Conservation (phyloP, 2,113 vertebrate genomes). For the Epinephelus cyanopodus region DNA sequence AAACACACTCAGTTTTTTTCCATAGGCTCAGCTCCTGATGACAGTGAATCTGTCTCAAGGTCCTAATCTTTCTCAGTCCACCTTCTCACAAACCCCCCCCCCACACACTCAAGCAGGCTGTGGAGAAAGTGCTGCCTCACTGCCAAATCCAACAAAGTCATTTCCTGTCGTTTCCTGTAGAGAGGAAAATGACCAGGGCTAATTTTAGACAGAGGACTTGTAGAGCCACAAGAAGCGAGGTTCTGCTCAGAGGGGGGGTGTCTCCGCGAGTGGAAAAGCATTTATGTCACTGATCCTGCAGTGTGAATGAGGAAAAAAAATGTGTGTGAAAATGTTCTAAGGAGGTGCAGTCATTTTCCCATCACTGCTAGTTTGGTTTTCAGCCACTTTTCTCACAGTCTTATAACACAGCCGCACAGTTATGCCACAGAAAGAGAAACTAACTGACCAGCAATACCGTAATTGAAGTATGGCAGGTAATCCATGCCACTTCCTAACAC, state of each 20-base stretch:
- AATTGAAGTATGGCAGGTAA: conserved; percentile 11
- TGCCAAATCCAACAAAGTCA: conserved; percentile 85
- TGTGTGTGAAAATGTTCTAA: conserved; percentile 38
- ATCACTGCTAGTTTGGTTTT: conserved; percentile 1
- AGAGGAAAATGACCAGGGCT: conserved; percentile 76
- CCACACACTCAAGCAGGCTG: conserved; percentile 54
- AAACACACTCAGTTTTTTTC: conserved; percentile 11
- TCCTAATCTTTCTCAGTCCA: conserved; percentile 37
- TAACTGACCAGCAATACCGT: background rate
- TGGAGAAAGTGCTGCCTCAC: conserved; percentile 80
- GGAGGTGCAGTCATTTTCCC: conserved; percentile 18
- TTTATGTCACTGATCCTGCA: conserved; percentile 50
- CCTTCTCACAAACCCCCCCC: conserved; percentile 40
- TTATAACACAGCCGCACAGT: background rate
- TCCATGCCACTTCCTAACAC: conserved; percentile 17
- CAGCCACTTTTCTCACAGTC: background rate
- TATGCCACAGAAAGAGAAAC: background rate
- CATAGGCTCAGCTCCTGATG: conserved; percentile 40
- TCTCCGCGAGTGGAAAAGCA: conserved; percentile 54
- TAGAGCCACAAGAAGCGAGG: conserved; percentile 52
- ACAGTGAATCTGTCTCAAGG: conserved; percentile 50
- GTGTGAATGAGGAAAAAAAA: conserved; percentile 18
- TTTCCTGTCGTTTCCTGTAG: conserved; percentile 82
- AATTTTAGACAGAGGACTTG: conserved; percentile 79
- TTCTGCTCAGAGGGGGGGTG: conserved; percentile 40